phyloP scores from a whole-genome alignment of 2,888 invertebrate species.

The Sarcophaga carnaria region DNA sequence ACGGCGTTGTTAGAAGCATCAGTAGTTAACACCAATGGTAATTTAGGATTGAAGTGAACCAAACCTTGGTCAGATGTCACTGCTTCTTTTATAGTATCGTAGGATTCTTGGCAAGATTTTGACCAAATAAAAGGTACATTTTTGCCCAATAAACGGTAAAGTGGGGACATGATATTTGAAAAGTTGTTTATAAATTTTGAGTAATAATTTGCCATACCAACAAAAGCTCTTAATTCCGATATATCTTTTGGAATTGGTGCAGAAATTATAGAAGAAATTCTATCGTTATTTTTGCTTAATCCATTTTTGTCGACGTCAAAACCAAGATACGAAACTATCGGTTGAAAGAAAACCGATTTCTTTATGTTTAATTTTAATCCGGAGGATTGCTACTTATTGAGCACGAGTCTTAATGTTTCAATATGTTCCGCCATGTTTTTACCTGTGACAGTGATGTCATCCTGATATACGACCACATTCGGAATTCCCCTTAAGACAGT shows the following conservation, averaged over 20 bases:
- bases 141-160: conserved; percentile 65
- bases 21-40: conserved; percentile 69
- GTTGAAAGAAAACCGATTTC: conserved; percentile 50
- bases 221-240: conserved; percentile 35
- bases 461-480: conserved; percentile 44
- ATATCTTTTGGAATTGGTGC: conserved; percentile 54
- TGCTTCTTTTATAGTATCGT: conserved; percentile 73
- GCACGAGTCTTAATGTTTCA: conserved; percentile 51
- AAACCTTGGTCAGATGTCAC: conserved; percentile 55
- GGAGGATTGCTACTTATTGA: conserved; percentile 62
- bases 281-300: conserved; percentile 51
- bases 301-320: conserved; percentile 47
- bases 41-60: conserved; percentile 67
- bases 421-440: conserved; percentile 34
- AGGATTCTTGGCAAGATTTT: conserved; percentile 39
- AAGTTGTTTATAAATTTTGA: conserved; percentile 65
- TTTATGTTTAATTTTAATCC: conserved; percentile 47
- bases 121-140: conserved; percentile 72
- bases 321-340: conserved; percentile 49
- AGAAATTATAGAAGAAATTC: conserved; percentile 21
- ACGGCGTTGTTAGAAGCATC: conserved; percentile 70
- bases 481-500: conserved; percentile 57
- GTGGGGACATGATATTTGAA: conserved; percentile 50
- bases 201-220: conserved; percentile 56
- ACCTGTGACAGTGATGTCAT: conserved; percentile 49